Conservation (phyloP, 2,888 invertebrate species). For the Tinea semifulvella region DNA sequence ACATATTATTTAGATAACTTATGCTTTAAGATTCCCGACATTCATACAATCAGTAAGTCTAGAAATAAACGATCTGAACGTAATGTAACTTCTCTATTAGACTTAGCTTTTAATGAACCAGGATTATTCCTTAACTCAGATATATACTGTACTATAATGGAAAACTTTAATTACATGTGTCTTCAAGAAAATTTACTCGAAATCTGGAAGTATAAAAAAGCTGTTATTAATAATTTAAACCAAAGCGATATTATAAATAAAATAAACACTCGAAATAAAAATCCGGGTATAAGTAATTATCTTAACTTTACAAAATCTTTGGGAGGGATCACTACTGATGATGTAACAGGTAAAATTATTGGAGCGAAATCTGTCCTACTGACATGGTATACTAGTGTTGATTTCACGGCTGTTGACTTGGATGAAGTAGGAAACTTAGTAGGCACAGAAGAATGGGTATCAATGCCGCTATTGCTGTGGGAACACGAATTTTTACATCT, state of each 20-base stretch:
- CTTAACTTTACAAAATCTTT: constrained; percentile 70
- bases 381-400: constrained; percentile 71
- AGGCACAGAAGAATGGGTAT: constrained; percentile 80
- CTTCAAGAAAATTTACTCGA: constrained; percentile 73
- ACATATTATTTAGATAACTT: constrained; percentile 37
- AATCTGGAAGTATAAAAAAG: constrained; percentile 72
- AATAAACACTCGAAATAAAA: constrained; percentile 67
- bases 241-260: constrained; percentile 69
- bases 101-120: constrained; percentile 52
- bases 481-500: constrained; percentile 64
- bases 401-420: constrained; percentile 73
- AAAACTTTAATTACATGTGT: constrained; percentile 69
- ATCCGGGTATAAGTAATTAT: constrained; percentile 72
- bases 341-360: constrained; percentile 66
- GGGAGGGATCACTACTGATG: constrained; percentile 68
- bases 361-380: constrained; percentile 70
- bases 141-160: constrained; percentile 71
- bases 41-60: constrained; percentile 19
- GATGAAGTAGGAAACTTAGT: constrained; percentile 74
- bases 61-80: constrained; percentile 28
- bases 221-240: constrained; percentile 59
- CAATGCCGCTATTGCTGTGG: constrained; percentile 67
- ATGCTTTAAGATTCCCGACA: constrained; percentile 52
- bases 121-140: constrained; percentile 63
- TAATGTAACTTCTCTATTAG: constrained; percentile 25